Evolutionary conservation across 2,113 vertebrate genomes (phyloP), one percentile per base, ranked within the genome.

Genomic region (Plecotus auritus): DNA sequence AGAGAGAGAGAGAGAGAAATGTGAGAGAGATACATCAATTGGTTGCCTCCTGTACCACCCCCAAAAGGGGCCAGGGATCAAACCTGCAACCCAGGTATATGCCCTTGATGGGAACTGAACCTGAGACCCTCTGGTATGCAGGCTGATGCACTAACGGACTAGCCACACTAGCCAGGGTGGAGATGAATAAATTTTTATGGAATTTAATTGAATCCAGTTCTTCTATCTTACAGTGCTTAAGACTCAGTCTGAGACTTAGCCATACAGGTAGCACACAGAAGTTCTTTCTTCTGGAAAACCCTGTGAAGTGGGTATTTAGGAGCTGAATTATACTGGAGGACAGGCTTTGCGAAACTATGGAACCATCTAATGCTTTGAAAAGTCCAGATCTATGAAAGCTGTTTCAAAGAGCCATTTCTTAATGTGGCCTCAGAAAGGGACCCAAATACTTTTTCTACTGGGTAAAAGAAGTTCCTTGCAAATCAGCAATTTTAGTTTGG

Each of bases 341-440:
- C 40, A 73, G 42, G 5, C 67, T 93, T 88, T 88, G 35, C 64
- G 88, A 81, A 81, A 81, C 66, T 81, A 26, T 26, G 49, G 76
- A 73, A 73, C 13, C 35, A n/a, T 28, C 32, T 86, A 45, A 30
- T 86, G 23, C 54, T 88, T 45, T 70, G 28, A 40, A 81, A 73
- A n/a, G 16, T 93, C n/a, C 28, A 66, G 7, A 59, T 59, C 23
- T 59, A 70, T 30, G 49, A 90, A 84, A 85, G n/a, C 45, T 85
- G 64, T 85, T 94, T 90, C 49, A 84, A 85, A 70, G 72, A 78
- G 72, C n/a, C 28, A 85, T 30, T 86, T 93, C 51, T 59, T 84
- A 77, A 78, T 94, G 40, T 78, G 14, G 40, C 42, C 64, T 94
- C 72, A 72, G 45, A 84, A 83, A 94, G 54, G 51, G 2, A 78